Base-by-base conservation (phyloP, 2,113 vertebrate genomes). In the Rhinichthys klamathensis region DNA sequence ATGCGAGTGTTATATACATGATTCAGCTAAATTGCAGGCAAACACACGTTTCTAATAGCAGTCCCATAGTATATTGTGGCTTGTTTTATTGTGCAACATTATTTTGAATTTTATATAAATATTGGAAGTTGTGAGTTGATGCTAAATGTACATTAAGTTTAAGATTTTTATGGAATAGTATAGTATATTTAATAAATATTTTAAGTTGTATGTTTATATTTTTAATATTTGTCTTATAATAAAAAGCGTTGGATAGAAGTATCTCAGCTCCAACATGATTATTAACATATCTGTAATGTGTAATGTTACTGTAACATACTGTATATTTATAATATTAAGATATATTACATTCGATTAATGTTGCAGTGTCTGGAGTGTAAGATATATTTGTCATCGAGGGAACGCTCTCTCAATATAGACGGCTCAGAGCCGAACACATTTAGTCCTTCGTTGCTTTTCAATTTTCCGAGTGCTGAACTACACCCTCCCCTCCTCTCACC, bases 361-460 rank as follows among this genome's bases (percentile, higher is more conserved):
- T 80, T 41, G 21, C 58, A 76, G 82, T 76, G 46, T 65, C 23
- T 84, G 60, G 72, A 76, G 58, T 60, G 27, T 51, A 44, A 84
- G 38, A 32, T 38, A 49, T 63, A 76, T 84, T 60, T 35, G 27
- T 84, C 41, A 75, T 76, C 7, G 44, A 63, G 35, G 72, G 54
- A 76, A 63, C 12, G 69, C 63, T 79, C 63, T 79, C 63, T 70
- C 60, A 46, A 51, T 84, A 63, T 63, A 77, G 44, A 76, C 58
- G 23, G 58, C 74, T 78, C 83, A 78, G 44, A 65, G 49, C 35
- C 32, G 73, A 76, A 78, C 60, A 69, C 83, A 84, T 84, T 84
- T 84, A 72, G 73, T 49, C 69, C 61, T 63, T 6, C 51, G 27
- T 49, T 10, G 77, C 67, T 67, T 87, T 84, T 80, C 65, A 80